These are phyloP conservation scores for Drosophila merina DNA, from an alignment of 2,888 invertebrate species.

Conservation along the genomic window DNA sequence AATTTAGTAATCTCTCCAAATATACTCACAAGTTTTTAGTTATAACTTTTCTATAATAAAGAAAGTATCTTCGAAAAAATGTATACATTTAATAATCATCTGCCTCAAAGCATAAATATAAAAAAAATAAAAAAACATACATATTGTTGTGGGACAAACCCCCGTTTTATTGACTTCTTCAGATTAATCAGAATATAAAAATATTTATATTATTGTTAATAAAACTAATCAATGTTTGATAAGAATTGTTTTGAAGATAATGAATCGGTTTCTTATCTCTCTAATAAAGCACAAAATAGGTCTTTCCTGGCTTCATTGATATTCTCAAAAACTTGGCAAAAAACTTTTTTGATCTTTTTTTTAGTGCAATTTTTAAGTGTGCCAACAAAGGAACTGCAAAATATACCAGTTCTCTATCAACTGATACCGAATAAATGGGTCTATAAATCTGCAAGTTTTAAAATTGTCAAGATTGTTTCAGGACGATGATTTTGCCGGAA, in stretches of 20 bases:
- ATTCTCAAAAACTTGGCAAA: no score
- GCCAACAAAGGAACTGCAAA: background rate
- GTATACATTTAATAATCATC: no score
- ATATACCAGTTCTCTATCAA: slow-evolving; percentile 12
- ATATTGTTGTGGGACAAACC: no score
- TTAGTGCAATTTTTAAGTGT: background rate
- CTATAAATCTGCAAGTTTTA: slow-evolving; percentile 9
- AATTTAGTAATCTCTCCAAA: no score
- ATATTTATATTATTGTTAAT: background rate
- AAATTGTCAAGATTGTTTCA: slow-evolving; percentile 1
- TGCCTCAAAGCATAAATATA: no score
- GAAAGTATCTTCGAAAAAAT: no score
- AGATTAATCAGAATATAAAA: background rate
- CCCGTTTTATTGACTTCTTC: no score
- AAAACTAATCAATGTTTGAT: background rate
- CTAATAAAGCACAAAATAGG: background rate
- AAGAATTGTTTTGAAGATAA: slow-evolving; percentile 1
- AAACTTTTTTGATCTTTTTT: no score
- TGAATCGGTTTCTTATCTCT: background rate
- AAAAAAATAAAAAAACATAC: no score
- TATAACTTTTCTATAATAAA: no score
- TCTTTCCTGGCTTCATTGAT: background rate
- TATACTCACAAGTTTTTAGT: no score
- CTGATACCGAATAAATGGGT: background rate
- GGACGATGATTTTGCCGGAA: background rate